These are phyloP conservation scores for Leucania comma DNA, from an alignment of 2,888 invertebrate species.

Conservation along the genomic window DNA sequence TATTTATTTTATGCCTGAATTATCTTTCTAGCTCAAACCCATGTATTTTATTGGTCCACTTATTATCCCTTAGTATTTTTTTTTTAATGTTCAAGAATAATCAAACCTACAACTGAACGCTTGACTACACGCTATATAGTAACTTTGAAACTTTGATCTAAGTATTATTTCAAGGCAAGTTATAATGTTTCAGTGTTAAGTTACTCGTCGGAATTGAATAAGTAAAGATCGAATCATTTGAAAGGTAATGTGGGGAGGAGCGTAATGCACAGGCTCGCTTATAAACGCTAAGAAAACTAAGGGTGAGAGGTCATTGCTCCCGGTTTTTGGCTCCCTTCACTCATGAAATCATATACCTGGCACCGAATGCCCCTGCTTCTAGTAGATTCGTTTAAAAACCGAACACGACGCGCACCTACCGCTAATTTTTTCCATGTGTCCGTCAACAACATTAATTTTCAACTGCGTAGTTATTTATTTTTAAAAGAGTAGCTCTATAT, in stretches of 20 bases:
- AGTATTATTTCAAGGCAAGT: conserved; percentile 25
- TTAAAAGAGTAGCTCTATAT: not conserved
- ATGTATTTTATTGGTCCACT: not conserved
- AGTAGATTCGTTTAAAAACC: conserved; percentile 60
- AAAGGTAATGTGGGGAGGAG: conserved; percentile 72
- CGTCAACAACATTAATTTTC: conserved; percentile 9
- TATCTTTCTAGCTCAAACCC: not conserved
- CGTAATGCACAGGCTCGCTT: conserved; percentile 68
- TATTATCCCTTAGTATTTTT: not conserved
- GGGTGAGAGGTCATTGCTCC: conserved; percentile 85
- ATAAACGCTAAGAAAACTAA: conserved; percentile 80
- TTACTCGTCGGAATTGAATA: conserved; percentile 32
- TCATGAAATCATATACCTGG: conserved; percentile 73
- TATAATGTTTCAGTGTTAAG: conserved; percentile 34
- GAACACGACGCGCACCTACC: conserved; percentile 12
- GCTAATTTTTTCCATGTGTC: conserved; percentile 26
- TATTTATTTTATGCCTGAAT: conserved; percentile 7
- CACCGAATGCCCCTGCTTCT: conserved; percentile 62
- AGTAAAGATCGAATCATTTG: conserved; percentile 65
- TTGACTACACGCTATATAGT: conserved; percentile 8
- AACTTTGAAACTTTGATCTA: conserved; percentile 14
- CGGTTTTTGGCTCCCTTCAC: conserved; percentile 75
- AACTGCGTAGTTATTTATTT: not conserved
- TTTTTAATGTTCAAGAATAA: not conserved
- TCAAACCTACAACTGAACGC: not conserved